These are phyloP conservation scores for Nasua narica DNA, from an alignment of 2,797 vertebrate genomes.

Conservation along the genomic window DNA sequence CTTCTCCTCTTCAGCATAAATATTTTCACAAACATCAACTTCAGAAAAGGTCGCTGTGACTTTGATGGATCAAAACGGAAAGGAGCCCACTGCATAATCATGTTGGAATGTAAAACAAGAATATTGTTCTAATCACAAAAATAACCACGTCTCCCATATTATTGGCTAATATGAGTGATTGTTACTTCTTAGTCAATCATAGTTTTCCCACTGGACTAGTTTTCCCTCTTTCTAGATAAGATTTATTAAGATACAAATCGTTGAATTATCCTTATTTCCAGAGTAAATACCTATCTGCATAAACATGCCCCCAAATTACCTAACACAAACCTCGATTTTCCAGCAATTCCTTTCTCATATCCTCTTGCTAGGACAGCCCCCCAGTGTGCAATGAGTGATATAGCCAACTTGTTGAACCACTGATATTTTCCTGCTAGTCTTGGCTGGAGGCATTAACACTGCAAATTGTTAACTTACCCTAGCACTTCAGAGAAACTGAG, in stretches of 20 bases:
- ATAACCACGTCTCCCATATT: neutral
- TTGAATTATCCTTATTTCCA: neutral
- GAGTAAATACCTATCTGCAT: neutral
- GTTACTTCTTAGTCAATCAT: neutral
- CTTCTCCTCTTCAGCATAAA: neutral
- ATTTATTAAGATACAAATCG: neutral
- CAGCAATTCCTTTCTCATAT: neutral
- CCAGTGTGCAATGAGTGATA: neutral
- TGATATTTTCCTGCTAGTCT: neutral
- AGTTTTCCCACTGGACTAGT: neutral
- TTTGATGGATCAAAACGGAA: neutral
- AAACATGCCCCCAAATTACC: neutral
- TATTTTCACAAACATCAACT: neutral
- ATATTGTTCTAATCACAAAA: neutral
- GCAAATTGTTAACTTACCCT: neutral
- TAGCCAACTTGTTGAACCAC: neutral
- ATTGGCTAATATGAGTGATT: neutral
- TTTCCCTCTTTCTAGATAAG: neutral
- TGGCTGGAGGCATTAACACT: neutral
- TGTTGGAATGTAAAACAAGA: neutral
- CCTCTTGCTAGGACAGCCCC: neutral
- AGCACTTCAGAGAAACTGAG: neutral
- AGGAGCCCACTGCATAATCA: neutral
- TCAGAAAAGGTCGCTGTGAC: neutral
- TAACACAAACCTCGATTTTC: neutral